Evolutionary conservation across 1,140 invertebrate genomes (phyloP), one percentile per base, ranked within the genome.

Genomic region (Stegodyphus mimosarum): DNA sequence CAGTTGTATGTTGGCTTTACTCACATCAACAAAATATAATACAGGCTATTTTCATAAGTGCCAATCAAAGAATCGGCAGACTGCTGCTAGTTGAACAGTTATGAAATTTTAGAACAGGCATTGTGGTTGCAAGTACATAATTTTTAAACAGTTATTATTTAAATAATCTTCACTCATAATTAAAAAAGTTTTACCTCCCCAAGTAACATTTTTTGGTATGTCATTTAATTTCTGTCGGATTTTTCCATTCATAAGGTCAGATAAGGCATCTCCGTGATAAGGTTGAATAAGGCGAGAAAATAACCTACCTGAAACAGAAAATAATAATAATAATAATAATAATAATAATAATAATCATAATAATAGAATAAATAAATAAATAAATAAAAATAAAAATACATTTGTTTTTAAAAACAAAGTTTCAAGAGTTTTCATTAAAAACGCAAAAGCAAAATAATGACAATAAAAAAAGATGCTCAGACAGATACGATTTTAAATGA

Each of bases 201-300:
- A 96, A 7, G 87, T 90, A 0, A 94, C 92, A 69, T 92, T 90
- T 0, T 91, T 89, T n/a, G 94, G 93, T 72, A 95, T 91, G 63
- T 90, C 90, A 88, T 88, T 89, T 0, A 96, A 90, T 7, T 93
- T 93, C 73, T 92, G 79, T 86, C 93, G 94, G 1, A 96, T 94
- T 63, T 90, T 88, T 1, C 92, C 92, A 88, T 95, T 95, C 95
- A 97, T 96, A 6, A 96, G 89, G 0, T 89, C 86, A 17, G 91
- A 85, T 0, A 95, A 88, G 17, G 83, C 53, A 79, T 90, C 89
- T 85, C 71, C 78, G 53, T 77, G 63, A 55, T 79, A 79, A n/a
- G n/a, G 48, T 11, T 55, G 71, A 7, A 87, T 67, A 55, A 64
- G 64, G 18, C 81, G 51, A 17, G 7, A 33, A 64, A 77, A 80